These are phyloP conservation scores for Suncus etruscus DNA, from an alignment of 2,113 vertebrate genomes.

Conservation along the genomic window DNA sequence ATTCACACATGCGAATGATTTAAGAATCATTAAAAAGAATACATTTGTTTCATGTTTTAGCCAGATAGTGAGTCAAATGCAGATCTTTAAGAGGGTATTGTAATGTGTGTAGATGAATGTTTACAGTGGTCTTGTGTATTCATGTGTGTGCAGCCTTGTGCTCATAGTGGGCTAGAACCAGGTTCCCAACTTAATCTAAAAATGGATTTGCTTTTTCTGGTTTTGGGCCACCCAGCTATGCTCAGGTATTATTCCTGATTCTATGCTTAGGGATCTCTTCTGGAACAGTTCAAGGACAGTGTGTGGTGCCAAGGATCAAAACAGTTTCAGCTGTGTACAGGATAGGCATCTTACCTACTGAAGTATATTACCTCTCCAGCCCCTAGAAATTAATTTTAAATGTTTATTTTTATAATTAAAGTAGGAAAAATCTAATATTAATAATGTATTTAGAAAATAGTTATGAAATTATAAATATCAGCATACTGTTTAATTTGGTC, in stretches of 20 bases:
- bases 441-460: constrained; percentile 35
- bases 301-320: background rate
- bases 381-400: too few relatives aligned
- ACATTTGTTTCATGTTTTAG: background rate
- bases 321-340: background rate
- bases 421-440: background rate
- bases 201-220: background rate
- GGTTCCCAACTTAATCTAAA: background rate
- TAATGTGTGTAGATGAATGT: background rate
- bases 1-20: background rate
- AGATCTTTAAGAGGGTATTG: too few relatives aligned
- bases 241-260: too few relatives aligned
- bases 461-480: constrained; percentile 36
- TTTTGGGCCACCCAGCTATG: too few relatives aligned
- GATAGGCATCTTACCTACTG: too few relatives aligned
- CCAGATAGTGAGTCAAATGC: background rate
- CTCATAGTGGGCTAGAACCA: background rate
- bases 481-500: constrained; percentile 8
- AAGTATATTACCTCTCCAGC: too few relatives aligned
- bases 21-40: constrained; percentile 25
- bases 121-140: too few relatives aligned
- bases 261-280: too few relatives aligned
- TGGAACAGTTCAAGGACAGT: too few relatives aligned
- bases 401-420: constrained; percentile 6
- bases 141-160: accelerated